phyloP scores from a whole-genome alignment of 1,140 invertebrate species.

The Platyura marginata region DNA sequence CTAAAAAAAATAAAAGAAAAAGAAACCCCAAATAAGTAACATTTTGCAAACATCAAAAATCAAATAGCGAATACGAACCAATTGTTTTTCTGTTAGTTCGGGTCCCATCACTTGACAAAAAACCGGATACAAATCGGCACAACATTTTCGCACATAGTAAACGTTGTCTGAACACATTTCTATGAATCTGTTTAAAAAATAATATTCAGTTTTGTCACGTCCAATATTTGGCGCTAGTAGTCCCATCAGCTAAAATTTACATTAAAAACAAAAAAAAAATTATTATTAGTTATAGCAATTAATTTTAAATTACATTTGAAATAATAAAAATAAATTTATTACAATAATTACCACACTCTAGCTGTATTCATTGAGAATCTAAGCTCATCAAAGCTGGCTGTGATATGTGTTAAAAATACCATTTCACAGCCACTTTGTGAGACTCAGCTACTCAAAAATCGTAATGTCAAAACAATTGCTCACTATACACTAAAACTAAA shows the following conservation, averaged over 20 bases:
- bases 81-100: not conserved
- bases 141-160: constrained; percentile 1
- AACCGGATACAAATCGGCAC: constrained; percentile 1
- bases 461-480: not conserved
- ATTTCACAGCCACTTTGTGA: constrained; percentile 66
- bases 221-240: constrained; percentile 4
- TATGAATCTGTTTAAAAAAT: constrained; percentile 2
- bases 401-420: constrained; percentile 53
- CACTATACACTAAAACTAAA: not conserved
- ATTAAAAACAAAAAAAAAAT: constrained; percentile 1
- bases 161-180: not conserved
- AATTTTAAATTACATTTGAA: too few species aligned
- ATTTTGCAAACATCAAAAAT: too few species aligned
- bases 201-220: not conserved
- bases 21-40: too few species aligned
- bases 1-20: too few species aligned
- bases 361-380: constrained; percentile 8
- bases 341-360: not conserved
- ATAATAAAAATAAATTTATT: not conserved
- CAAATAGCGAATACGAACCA: not conserved
- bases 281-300: too few species aligned
- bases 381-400: constrained; percentile 86
- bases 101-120: constrained; percentile 2
- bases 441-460: constrained; percentile 20
- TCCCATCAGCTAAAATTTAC: constrained; percentile 2